A percentile compares a stretch with the other conserved stretches of the same genome.
Evolutionary conservation across 2,888 invertebrate genomes (phyloP).

Genomic region (Parthenolecanium corni): DNA sequence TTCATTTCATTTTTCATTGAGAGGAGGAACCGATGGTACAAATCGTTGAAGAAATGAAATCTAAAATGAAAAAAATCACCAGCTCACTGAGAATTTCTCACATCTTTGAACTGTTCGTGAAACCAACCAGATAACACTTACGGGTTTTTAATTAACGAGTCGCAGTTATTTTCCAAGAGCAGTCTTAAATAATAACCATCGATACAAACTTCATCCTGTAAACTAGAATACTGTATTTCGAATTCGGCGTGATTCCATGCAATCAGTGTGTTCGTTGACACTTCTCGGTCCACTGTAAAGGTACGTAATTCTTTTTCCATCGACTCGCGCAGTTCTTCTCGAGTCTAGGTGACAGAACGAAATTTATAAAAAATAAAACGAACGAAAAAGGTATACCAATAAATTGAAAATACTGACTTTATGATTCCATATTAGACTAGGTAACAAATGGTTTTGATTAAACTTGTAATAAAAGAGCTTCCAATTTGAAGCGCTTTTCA

Average conservation of each 20-base stretch:
- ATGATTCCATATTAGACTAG: constrained; percentile 98
- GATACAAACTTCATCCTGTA: constrained; percentile 93
- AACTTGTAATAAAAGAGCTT: constrained; percentile 91
- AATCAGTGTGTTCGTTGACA: constrained; percentile 63
- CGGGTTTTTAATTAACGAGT: constrained; percentile 81
- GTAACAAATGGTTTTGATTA: constrained; percentile 81
- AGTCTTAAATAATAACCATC: constrained; percentile 95
- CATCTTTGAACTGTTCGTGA: not conserved
- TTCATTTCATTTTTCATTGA: constrained; percentile 89
- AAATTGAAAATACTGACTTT: constrained; percentile 48
- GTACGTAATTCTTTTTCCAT: constrained; percentile 86
- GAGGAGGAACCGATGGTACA: constrained; percentile 93
- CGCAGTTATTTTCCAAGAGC: constrained; percentile 79
- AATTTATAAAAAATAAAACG: constrained; percentile 7
- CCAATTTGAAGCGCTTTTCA: constrained; percentile 81
- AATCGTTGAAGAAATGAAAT: constrained; percentile 83
- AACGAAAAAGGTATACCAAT: constrained; percentile 1
- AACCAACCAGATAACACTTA: constrained; percentile 45
- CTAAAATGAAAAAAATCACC: constrained; percentile 7
- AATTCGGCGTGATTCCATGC: constrained; percentile 99
- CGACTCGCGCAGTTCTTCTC: constrained; percentile 85
- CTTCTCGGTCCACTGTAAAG: constrained; percentile 79
- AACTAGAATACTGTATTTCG: constrained; percentile 83
- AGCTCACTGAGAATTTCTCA: not conserved
- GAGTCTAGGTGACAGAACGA: constrained; percentile 50